These are phyloP conservation scores for Fopius arisanus DNA, from an alignment of 1,140 invertebrate species.

Conservation along the genomic window DNA sequence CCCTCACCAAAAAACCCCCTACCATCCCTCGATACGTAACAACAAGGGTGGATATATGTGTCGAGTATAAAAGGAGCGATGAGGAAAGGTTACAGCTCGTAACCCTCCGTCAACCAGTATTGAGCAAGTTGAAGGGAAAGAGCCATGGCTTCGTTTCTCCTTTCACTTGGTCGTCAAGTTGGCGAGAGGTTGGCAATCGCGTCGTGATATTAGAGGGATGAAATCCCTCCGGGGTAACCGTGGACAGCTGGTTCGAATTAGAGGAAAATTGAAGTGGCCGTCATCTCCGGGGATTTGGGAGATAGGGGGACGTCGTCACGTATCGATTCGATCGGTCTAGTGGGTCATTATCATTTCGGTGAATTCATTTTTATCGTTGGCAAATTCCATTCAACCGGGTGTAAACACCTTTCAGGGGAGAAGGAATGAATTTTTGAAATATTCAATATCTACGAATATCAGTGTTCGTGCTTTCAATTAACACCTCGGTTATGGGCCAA, in stretches of 20 bases:
- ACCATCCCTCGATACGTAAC: conserved; percentile 40
- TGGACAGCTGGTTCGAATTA: conserved; percentile 40
- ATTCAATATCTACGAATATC: too few relatives aligned
- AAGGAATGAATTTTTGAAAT: too few relatives aligned
- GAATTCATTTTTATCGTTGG: background rate
- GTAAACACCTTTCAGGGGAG: too few relatives aligned
- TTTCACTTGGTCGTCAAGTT: background rate
- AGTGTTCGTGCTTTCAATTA: background rate
- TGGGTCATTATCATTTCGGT: background rate
- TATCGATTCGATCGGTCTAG: conserved; percentile 15
- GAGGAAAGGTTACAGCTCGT: background rate
- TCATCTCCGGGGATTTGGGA: conserved; percentile 34
- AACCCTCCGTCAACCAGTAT: background rate
- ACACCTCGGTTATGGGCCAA: background rate
- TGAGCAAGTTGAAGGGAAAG: background rate
- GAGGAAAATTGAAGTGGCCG: conserved; percentile 43
- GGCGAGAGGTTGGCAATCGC: background rate
- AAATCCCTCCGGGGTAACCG: conserved; percentile 12
- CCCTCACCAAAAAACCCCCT: conserved; percentile 14
- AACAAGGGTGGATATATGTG: background rate
- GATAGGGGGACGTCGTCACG: conserved; percentile 28
- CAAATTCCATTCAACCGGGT: too few relatives aligned
- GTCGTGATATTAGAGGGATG: background rate
- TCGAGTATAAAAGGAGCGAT: background rate
- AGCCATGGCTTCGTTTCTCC: background rate